Conservation (phyloP, 2,113 vertebrate genomes). For the Anthoscopus minutus region DNA sequence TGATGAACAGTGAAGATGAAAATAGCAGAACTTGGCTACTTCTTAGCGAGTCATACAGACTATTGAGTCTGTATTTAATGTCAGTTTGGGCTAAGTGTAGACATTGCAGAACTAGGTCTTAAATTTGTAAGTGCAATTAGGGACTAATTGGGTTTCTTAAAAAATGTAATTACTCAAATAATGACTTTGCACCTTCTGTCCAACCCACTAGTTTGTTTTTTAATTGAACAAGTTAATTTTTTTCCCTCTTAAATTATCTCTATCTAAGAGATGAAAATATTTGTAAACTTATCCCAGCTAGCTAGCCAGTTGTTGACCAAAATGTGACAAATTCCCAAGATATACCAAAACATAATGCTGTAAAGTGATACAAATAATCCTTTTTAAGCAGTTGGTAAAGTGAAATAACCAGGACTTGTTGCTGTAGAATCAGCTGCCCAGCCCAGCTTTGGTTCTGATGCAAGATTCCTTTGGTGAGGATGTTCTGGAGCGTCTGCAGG, state of each 20-base stretch:
- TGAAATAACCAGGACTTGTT: neutral
- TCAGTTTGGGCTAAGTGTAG: conserved; percentile 1
- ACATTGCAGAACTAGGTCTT: neutral
- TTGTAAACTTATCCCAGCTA: neutral
- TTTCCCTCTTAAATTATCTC: neutral
- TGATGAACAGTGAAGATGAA: conserved; percentile 5
- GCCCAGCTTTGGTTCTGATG: accelerated
- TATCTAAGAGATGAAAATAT: neutral
- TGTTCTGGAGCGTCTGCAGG: neutral
- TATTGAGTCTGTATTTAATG: conserved; percentile 27
- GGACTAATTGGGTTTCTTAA: neutral
- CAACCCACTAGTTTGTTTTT: conserved; percentile 14
- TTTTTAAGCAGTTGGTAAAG: neutral
- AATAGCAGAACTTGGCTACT: neutral
- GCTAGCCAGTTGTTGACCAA: neutral
- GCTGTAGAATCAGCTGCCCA: neutral
- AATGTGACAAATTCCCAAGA: neutral
- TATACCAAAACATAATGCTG: neutral
- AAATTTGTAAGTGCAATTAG: conserved; percentile 43
- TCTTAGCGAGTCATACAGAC: conserved; percentile 2
- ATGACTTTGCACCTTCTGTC: conserved; percentile 26
- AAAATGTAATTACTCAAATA: conserved; percentile 31
- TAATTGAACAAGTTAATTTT: neutral
- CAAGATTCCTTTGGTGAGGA: neutral
- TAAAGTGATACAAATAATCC: neutral